These are phyloP conservation scores for Microcaecilia unicolor DNA, from an alignment of 2,797 vertebrate genomes.

Conservation along the genomic window DNA sequence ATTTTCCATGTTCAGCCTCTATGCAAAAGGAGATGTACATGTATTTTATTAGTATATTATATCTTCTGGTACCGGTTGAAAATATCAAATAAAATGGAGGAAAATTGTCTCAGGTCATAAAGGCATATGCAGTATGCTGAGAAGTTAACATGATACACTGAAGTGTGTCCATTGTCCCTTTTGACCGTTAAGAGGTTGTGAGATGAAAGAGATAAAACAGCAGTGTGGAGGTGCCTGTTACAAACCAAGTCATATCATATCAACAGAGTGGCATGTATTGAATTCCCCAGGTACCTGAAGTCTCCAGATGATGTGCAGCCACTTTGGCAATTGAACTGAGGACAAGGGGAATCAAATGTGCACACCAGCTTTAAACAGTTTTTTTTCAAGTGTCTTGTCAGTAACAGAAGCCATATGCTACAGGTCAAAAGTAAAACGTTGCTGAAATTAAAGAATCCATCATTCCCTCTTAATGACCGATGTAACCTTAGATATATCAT, in stretches of 20 bases:
- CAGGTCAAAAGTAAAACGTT: constrained; percentile 33
- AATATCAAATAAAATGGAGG: constrained; percentile 27
- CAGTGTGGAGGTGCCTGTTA: constrained; percentile 12
- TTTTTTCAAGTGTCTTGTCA: constrained; percentile 32
- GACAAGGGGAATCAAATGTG: constrained; percentile 21
- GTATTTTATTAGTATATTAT: no score
- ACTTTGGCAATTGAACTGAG: constrained; percentile 5
- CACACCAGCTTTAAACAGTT: constrained; percentile 17
- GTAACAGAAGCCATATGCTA: constrained; percentile 48
- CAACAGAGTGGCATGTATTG: constrained; percentile 4
- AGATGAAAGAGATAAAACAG: constrained; percentile 34
- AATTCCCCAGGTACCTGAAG: constrained; percentile 9
- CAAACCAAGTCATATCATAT: constrained; percentile 10
- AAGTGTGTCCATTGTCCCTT: constrained; percentile 40
- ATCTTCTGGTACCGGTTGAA: no score
- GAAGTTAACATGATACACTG: constrained; percentile 58
- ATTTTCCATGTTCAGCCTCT: no score
- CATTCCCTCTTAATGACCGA: constrained; percentile 31
- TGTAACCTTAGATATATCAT: constrained; percentile 19
- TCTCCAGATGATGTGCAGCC: not conserved
- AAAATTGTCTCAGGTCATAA: constrained; percentile 35
- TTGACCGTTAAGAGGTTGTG: constrained; percentile 47
- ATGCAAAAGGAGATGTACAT: no score
- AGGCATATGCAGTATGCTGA: constrained; percentile 55
- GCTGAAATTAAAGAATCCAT: constrained; percentile 45